These are phyloP conservation scores for Cotesia vestalis DNA, from an alignment of 1,140 invertebrate species.

Conservation along the genomic window DNA sequence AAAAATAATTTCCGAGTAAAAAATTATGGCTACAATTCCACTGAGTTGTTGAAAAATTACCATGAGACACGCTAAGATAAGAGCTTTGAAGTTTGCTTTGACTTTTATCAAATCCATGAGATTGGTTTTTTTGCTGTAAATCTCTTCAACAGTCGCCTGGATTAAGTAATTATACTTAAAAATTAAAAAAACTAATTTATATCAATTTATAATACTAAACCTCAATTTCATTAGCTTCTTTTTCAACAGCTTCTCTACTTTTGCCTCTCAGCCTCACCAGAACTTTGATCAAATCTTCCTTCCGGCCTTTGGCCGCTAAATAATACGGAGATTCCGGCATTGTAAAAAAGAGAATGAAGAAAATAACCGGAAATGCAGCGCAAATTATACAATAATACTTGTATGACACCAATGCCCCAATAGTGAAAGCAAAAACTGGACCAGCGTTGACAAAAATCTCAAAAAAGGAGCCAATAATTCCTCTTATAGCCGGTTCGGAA, in stretches of 20 bases:
- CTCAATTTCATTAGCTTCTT: constrained; percentile 46
- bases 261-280: constrained; percentile 75
- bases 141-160: constrained; percentile 66
- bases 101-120: constrained; percentile 70
- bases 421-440: constrained; percentile 77
- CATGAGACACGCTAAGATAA: constrained; percentile 76
- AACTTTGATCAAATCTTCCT: constrained; percentile 70
- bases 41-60: constrained; percentile 82
- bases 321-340: constrained; percentile 87
- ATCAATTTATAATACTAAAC: constrained; percentile 27
- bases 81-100: constrained; percentile 69
- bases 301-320: constrained; percentile 69
- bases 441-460: constrained; percentile 82
- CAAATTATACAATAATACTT: constrained; percentile 72
- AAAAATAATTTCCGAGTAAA: constrained; percentile 82
- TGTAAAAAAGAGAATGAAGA: constrained; percentile 74
- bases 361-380: constrained; percentile 70
- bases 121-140: constrained; percentile 65
- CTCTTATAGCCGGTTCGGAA: constrained; percentile 78
- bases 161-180: constrained; percentile 29
- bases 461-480: constrained; percentile 81
- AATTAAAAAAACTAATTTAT: not conserved
- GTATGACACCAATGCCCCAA: constrained; percentile 80
- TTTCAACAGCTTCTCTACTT: constrained; percentile 64
- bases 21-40: constrained; percentile 85